Base-by-base conservation (phyloP, 2,888 invertebrate genomes). In the Nysson spinosus region DNA sequence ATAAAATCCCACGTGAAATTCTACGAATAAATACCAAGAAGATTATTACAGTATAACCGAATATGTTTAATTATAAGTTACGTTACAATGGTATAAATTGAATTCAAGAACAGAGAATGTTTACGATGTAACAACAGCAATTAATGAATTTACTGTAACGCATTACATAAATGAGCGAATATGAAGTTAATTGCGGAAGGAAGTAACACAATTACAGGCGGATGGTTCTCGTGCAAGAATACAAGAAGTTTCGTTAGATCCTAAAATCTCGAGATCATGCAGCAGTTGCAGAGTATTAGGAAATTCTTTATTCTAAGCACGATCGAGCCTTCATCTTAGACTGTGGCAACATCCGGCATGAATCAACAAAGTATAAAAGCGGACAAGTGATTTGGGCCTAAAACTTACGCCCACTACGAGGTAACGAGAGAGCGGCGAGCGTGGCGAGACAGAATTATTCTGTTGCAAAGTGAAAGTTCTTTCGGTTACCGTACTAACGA, bases 341-440 rank as follows among this genome's bases (percentile, higher is more conserved):
- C 80, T 84, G 83, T 79, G 79, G 85, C 83, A 86, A 86, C 85
- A 86, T 86, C 85, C 86, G 85, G 86, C 80, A 80, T 84, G 85
- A 86, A 83, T 85, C 84, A 83, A 83, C 84, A 62, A 67, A 77
- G 79, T 76, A 79, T 80, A 84, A 84, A 81, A 79, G 79, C 69
- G 77, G 80, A 71, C 66, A 44, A 70, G 69, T 64, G 75, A 77
- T 75, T 77, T 69, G 68, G 66, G 63, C 68, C 72, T 72, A 68
- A 75, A 73, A 71, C 70, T 75, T 68, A 74, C 82, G 77, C 81
- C 81, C 79, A 81, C 78, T 63, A 9, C 52, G 9, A 22, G 37
- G 12, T 24, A 52, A 51, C 65, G 56, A 42, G 54, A 51, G 77
- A 78, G 76, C 72, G 77, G 81, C 68, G 77, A 71, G 69, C 77